Evolutionary conservation across 1,140 invertebrate genomes (phyloP), one percentile per base, ranked within the genome.

Genomic region (Bombus confusus): DNA sequence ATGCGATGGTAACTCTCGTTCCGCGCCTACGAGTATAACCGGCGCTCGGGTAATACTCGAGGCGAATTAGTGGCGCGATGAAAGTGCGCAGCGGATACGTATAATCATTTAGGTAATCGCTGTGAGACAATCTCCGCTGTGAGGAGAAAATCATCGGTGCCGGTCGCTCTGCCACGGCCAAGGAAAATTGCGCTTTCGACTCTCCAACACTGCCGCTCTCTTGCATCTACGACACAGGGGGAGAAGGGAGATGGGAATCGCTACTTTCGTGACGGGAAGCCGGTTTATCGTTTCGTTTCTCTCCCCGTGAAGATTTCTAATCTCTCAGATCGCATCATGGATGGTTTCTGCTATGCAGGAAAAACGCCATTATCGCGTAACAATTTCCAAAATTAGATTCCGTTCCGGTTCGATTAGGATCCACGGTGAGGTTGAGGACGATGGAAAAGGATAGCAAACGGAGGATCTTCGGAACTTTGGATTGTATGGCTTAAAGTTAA

Each of bases 91-190:
- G 57, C 75, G 57, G 75, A 78, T 64, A 64, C 75, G 52, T 64
- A 78, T 78, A 59, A 78, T 76, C 74, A 76, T 76, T 76, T 76
- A 76, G 74, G 52, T 76, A 76, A 76, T 76, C 74, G 74, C 34
- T 76, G 74, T 76, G 74, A 76, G 74, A 76, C 74, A 76, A 76
- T 76, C 74, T 76, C 52, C 74, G 47, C 25, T 52, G 73, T 22
- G 6, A 76, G 52, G 74, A 76, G 74, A 76, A 76, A 76, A 76
- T 76, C 22, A 59, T 76, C 52, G 43, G 34, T 15, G 68, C 41
- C 69, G 69, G 0, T 15, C 18, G 73, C 73, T 57, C n/a, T 75
- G 73, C 74, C 74, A 76, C 74, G 74, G 74, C 74, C 74, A 76
- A 76, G 74, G 74, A 76, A 76, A 76, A 76, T 59, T 37, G 25